Evolutionary conservation across 2,797 vertebrate species (phyloP).

Genomic region (Mormyrus proboscirostris): DNA sequence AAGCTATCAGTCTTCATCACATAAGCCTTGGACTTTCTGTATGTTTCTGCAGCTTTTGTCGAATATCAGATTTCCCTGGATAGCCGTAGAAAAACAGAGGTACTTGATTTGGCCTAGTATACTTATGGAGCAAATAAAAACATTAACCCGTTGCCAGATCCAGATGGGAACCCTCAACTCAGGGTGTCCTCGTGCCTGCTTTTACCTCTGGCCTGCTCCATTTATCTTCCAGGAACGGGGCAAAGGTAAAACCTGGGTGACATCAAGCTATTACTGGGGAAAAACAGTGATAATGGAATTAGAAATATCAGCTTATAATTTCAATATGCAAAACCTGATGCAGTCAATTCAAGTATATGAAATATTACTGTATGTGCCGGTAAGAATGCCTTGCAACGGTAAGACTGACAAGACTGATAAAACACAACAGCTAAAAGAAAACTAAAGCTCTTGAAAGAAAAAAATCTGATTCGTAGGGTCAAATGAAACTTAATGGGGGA

Average conservation of each 20-base stretch:
- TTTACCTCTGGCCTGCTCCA: background rate
- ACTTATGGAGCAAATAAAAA: background rate
- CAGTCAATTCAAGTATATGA: background rate
- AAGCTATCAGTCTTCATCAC: background rate
- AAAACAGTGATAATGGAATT: background rate
- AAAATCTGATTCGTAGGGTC: conserved; percentile 14
- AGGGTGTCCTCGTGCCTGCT: background rate
- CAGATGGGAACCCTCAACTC: background rate
- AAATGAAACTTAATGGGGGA: conserved; percentile 14
- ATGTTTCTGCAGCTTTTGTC: background rate
- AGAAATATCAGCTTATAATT: background rate
- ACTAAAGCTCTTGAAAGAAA: conserved; percentile 12
- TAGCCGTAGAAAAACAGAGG: background rate
- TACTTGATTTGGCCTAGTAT: background rate
- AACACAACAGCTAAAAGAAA: background rate
- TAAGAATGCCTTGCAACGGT: background rate
- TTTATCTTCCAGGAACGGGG: background rate
- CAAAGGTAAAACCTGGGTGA: background rate
- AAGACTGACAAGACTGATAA: background rate
- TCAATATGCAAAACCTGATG: background rate
- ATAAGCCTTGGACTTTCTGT: background rate
- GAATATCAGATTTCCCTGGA: background rate
- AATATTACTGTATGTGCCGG: background rate
- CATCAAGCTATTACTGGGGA: background rate
- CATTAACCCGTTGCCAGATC: background rate